Base-by-base conservation (phyloP, 2,113 vertebrate genomes). In the Mormyrus lacerda region DNA sequence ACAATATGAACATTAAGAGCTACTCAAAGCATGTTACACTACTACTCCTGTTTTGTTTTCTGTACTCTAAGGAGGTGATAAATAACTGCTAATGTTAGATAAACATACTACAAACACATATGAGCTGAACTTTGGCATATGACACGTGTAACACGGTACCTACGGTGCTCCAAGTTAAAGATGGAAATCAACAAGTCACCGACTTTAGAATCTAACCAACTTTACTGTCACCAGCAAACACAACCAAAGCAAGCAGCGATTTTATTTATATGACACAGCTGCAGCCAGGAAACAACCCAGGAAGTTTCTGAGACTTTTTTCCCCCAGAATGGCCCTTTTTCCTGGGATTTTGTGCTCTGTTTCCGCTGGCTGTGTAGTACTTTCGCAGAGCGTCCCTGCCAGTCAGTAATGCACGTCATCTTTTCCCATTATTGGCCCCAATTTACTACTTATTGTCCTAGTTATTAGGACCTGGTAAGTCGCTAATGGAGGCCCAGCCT, bases 401-500 rank as follows among this genome's bases (percentile, higher is more conserved):
- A 82, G 48, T 90, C 87, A 85, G 88, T 88, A 90, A 90, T 88
- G 89, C 90, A 89, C 90, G 90, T 93, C 91, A 90, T 91, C 95
- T 95, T 91, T 95, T 94, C 94, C 95, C 95, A 95, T 96, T 95
- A 96, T 95, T 95, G 91, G 90, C 90, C 87, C 94, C 95, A 96
- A 96, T 96, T 96, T 91, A 90, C 94, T 93, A 91, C 95, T 95
- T 95, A 96, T 96, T 96, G 95, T 95, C 94, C 94, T 95, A 93
- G 93, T 95, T 95, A 96, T 96, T 95, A 95, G 95, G 95, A 95
- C 95, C 95, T 94, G 95, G 94, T 95, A 96, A 96, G 95, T 95
- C 94, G 95, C 95, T 96, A 96, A 96, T 96, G 95, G 95, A 90
- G 94, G 94, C 85, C 90, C 93, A 92, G 93, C 94, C 94, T 94